Evolutionary conservation across 2,888 invertebrate genomes (phyloP).

Genomic region (Dryomyza anilis): DNA sequence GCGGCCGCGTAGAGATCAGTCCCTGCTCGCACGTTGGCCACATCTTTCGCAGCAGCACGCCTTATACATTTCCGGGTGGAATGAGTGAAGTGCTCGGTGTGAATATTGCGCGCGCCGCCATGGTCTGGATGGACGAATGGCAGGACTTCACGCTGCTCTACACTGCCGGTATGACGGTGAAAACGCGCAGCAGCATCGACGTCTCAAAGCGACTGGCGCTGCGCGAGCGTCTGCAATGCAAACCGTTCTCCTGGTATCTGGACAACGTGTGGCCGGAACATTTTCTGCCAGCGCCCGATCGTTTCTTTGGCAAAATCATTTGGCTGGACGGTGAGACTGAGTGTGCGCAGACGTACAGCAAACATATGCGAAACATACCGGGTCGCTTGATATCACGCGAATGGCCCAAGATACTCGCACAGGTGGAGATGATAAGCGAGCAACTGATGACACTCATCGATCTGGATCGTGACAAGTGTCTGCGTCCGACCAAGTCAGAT

Average conservation of each 20-base stretch:
- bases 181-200: constrained; percentile 50
- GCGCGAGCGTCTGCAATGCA: constrained; percentile 76
- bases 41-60: constrained; percentile 89
- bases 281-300: constrained; percentile 86
- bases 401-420: constrained; percentile 49
- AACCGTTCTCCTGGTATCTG: constrained; percentile 91
- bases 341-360: constrained; percentile 48
- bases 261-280: constrained; percentile 95
- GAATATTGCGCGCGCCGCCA: constrained; percentile 90
- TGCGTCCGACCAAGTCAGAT: constrained; percentile 47
- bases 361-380: constrained; percentile 50
- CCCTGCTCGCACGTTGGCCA: constrained; percentile 95
- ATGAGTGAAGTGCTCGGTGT: constrained; percentile 78
- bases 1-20: constrained; percentile 86
- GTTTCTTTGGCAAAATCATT: constrained; percentile 87
- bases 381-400: constrained; percentile 47
- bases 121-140: constrained; percentile 99
- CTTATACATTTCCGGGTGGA: constrained; percentile 94
- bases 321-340: constrained; percentile 54
- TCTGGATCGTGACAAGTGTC: constrained; percentile 52
- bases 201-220: constrained; percentile 71
- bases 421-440: constrained; percentile 47
- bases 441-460: constrained; percentile 47
- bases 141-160: constrained; percentile 89
- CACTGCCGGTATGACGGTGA: constrained; percentile 67